Evolutionary conservation across 2,113 vertebrate genomes (phyloP).

Genomic region (Calypte anna): DNA sequence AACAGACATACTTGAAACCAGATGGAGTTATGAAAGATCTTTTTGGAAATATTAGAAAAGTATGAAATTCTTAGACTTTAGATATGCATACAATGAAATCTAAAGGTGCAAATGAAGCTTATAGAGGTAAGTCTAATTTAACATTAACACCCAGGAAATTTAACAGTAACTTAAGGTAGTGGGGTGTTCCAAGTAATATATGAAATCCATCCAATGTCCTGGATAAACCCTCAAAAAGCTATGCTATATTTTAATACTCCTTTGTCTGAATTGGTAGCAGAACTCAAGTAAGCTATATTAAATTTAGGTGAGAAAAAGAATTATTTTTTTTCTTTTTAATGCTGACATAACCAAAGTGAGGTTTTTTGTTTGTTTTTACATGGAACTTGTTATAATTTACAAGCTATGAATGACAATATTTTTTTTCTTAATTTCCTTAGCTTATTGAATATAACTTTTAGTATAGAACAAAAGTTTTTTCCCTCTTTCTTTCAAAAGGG

Average conservation of each 20-base stretch:
- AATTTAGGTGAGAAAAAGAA: not conserved
- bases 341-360: not conserved
- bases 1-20: not conserved
- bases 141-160: not conserved
- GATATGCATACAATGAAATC: not conserved
- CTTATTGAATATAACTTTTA: not conserved
- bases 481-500: not conserved
- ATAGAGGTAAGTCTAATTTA: not conserved
- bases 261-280: not conserved
- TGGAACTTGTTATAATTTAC: not conserved
- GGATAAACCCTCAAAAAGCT: not conserved
- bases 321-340: not conserved
- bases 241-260: not conserved
- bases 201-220: not conserved
- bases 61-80: not conserved
- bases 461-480: fast-evolving
- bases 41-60: not conserved
- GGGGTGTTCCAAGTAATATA: not conserved
- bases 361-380: not conserved
- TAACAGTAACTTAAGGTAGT: not conserved
- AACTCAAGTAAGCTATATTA: not conserved
- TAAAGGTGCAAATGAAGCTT: not conserved
- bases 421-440: not conserved
- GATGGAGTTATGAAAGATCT: not conserved
- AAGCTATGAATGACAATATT: not conserved